These are phyloP conservation scores for Alca torda DNA, from an alignment of 2,797 vertebrate genomes.

Conservation along the genomic window DNA sequence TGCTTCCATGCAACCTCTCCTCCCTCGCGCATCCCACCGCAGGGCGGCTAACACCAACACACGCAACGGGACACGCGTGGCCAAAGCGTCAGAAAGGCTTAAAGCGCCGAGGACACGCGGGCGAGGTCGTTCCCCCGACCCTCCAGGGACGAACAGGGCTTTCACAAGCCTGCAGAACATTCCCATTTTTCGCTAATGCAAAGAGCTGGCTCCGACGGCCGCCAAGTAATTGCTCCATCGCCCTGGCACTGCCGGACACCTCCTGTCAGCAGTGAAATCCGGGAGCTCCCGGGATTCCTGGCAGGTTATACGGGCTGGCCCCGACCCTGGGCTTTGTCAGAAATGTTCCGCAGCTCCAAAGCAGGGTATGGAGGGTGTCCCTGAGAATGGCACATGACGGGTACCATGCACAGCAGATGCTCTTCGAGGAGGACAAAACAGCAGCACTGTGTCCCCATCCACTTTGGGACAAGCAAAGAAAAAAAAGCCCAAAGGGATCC, in stretches of 20 bases:
- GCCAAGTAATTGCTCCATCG: background rate
- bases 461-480: rapidly evolving
- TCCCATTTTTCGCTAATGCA: rapidly evolving
- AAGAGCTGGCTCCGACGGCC: background rate
- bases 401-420: rapidly evolving
- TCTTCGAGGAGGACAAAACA: rapidly evolving
- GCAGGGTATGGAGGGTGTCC: rapidly evolving
- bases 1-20: background rate
- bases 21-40: rapidly evolving
- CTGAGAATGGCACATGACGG: rapidly evolving
- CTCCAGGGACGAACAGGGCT: rapidly evolving
- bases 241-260: background rate
- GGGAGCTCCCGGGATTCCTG: background rate
- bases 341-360: rapidly evolving
- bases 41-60: background rate
- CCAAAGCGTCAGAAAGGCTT: background rate
- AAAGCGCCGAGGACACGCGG: rapidly evolving
- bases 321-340: background rate
- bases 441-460: rapidly evolving
- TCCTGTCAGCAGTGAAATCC: background rate
- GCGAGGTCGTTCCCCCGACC: background rate
- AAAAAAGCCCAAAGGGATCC: background rate
- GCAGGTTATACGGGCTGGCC: background rate
- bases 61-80: rapidly evolving
- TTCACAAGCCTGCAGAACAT: background rate